These are phyloP conservation scores for Coleophora deauratella DNA, from an alignment of 2,888 invertebrate species.

Conservation along the genomic window DNA sequence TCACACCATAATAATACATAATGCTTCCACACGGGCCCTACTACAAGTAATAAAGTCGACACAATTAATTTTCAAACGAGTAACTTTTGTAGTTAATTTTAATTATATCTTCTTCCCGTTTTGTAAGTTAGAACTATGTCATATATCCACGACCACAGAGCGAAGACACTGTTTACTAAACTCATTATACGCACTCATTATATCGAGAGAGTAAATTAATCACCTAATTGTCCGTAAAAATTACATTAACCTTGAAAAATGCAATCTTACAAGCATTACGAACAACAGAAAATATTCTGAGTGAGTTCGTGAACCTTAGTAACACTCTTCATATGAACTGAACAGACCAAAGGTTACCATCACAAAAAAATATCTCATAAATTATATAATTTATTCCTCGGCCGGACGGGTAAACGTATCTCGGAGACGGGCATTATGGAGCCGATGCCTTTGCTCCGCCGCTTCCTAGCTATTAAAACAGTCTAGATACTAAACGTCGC, in stretches of 20 bases:
- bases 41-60: not conserved
- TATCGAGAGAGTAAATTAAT: too few species aligned
- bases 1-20: conserved; percentile 1
- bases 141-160: too few species aligned
- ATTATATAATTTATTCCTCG: conserved; percentile 56
- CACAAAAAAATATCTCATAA: conserved; percentile 45
- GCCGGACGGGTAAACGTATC: conserved; percentile 45
- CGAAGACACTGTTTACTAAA: too few species aligned
- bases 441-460: conserved; percentile 44
- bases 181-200: too few species aligned
- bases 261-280: too few species aligned
- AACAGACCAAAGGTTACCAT: conserved; percentile 10
- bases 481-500: conserved; percentile 64
- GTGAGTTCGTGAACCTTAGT: not conserved
- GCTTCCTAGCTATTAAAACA: conserved; percentile 60
- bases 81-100: too few species aligned
- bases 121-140: too few species aligned
- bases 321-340: not conserved
- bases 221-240: too few species aligned
- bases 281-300: too few species aligned
- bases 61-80: too few species aligned
- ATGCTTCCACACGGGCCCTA: not conserved
- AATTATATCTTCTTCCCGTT: too few species aligned
- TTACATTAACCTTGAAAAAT: too few species aligned
- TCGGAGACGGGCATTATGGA: conserved; percentile 38